phyloP scores from a whole-genome alignment of 2,113 vertebrate genomes.

The Silurus meridionalis region DNA sequence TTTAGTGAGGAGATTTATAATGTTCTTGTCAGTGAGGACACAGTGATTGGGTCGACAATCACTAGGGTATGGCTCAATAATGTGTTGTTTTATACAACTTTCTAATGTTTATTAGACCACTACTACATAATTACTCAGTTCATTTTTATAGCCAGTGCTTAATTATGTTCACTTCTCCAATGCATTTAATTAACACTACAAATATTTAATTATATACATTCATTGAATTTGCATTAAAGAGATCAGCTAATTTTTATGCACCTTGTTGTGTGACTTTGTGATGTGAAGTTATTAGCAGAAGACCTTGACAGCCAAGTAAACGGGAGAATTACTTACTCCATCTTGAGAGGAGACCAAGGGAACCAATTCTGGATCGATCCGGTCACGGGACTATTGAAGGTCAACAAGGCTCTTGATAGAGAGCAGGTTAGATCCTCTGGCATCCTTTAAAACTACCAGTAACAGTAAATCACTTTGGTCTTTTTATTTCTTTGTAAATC shows the following conservation, averaged over 20 bases:
- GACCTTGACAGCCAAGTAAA: constrained; percentile 91
- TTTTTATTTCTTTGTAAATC: neutral
- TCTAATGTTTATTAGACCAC: constrained; percentile 3
- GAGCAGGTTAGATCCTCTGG: constrained; percentile 81
- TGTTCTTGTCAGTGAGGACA: constrained; percentile 88
- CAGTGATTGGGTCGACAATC: constrained; percentile 81
- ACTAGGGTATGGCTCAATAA: constrained; percentile 74
- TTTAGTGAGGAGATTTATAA: constrained; percentile 91
- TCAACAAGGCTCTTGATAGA: constrained; percentile 92
- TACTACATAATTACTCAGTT: neutral
- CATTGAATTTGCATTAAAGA: neutral
- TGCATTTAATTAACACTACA: constrained; percentile 34
- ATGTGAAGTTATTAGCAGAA: constrained; percentile 85
- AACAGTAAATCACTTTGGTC: constrained; percentile 18
- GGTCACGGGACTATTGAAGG: constrained; percentile 84
- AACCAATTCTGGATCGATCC: constrained; percentile 92
- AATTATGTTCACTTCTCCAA: constrained; percentile 9
- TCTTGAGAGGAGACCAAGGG: constrained; percentile 86
- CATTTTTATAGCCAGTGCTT: neutral
- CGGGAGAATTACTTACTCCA: constrained; percentile 87
- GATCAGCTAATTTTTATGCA: neutral
- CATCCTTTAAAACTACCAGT: constrained; percentile 17
- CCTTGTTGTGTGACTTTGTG: constrained; percentile 17
- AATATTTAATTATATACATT: neutral
- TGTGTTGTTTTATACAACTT: neutral